Conservation (phyloP, 2,797 vertebrate species). For the Enoplosus armatus region DNA sequence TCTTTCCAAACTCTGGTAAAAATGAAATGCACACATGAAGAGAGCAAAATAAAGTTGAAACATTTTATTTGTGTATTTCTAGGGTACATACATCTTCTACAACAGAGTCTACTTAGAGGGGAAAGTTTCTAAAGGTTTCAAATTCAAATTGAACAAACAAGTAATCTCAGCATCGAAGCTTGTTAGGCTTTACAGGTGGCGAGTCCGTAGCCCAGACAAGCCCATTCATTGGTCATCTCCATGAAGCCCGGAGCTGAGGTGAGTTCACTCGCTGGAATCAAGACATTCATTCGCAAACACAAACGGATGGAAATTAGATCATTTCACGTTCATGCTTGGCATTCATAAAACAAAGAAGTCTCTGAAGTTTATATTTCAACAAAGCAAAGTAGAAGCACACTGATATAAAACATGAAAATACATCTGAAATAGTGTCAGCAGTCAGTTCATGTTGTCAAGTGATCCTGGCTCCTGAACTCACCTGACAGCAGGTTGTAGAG, state of each 20-base stretch:
- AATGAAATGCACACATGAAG: neutral
- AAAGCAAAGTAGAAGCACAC: neutral
- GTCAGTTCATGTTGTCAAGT: neutral
- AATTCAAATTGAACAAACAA: neutral
- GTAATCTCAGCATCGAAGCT: neutral
- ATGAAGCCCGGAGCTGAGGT: conserved; percentile 31
- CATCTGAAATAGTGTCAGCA: neutral
- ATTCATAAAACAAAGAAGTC: neutral
- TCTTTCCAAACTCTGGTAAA: neutral
- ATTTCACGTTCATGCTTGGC: neutral
- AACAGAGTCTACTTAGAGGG: no score
- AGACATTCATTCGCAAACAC: conserved; percentile 11
- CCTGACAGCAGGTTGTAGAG: conserved; percentile 62
- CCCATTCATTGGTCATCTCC: conserved; percentile 63
- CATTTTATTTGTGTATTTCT: neutral
- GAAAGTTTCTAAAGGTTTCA: no score
- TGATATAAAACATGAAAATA: neutral
- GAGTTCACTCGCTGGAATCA: conserved; percentile 47
- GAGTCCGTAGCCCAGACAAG: conserved; percentile 43
- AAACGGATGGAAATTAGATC: neutral
- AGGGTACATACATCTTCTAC: neutral
- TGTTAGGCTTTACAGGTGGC: conserved; percentile 26
- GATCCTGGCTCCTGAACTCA: conserved; percentile 19
- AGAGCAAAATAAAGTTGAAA: neutral
- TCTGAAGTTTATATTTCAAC: neutral